Conservation (phyloP, 2,888 invertebrate species). For the Mythimna ferrago region DNA sequence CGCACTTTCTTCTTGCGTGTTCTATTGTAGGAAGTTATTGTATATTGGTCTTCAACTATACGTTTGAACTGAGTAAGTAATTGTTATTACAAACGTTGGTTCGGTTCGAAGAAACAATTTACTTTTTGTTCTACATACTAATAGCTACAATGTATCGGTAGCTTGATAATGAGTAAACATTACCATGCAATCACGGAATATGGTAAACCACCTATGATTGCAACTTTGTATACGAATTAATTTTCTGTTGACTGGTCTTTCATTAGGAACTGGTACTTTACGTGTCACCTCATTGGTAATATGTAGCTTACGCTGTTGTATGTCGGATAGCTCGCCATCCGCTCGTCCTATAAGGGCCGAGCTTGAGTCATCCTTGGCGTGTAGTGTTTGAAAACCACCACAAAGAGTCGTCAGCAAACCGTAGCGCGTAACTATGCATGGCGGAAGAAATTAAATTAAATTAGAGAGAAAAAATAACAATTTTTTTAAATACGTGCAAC, state of each 20-base stretch:
- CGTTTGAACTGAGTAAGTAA: constrained; percentile 44
- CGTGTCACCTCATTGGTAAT: too few relatives aligned
- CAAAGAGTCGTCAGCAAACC: too few relatives aligned
- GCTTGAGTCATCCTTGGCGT: too few relatives aligned
- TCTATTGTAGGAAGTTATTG: constrained; percentile 42
- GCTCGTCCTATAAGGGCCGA: too few relatives aligned
- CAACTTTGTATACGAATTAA: neutral
- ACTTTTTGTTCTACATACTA: constrained; percentile 17
- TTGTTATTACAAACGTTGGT: constrained; percentile 12
- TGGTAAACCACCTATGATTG: neutral
- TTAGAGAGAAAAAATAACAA: too few relatives aligned
- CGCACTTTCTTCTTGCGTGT: constrained; percentile 52
- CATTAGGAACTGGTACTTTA: neutral
- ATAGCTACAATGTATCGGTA: neutral
- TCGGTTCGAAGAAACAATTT: constrained; percentile 28
- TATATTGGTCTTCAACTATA: constrained; percentile 58
- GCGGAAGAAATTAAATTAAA: too few relatives aligned
- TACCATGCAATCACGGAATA: constrained; percentile 7
- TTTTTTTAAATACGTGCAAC: too few relatives aligned
- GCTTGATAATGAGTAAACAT: neutral
- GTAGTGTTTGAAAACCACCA: too few relatives aligned
- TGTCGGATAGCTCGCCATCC: too few relatives aligned
- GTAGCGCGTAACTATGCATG: too few relatives aligned
- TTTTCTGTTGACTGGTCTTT: neutral
- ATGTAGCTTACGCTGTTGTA: too few relatives aligned